Conservation (phyloP, 2,888 invertebrate species). For the Phania funesta region DNA sequence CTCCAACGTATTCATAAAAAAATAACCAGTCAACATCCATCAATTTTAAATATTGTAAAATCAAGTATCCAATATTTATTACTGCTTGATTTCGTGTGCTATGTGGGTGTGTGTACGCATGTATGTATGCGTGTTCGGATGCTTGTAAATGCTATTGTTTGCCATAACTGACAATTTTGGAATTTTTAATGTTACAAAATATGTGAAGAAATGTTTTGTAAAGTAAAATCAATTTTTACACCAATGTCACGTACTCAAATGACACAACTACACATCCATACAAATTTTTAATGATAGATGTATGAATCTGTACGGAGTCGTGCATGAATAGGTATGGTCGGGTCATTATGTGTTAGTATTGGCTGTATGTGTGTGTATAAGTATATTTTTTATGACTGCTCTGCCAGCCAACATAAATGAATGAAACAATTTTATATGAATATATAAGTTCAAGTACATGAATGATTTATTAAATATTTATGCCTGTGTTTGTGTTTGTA, state of each 20-base stretch:
- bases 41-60: slow-evolving; percentile 41
- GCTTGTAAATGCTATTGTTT: slow-evolving; percentile 14
- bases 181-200: slow-evolving; percentile 29
- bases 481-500: not conserved
- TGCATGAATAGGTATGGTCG: not conserved
- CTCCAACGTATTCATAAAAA: not conserved
- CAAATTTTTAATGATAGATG: not conserved
- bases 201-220: slow-evolving; percentile 35
- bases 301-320: not conserved
- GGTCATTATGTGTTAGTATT: not conserved
- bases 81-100: not conserved
- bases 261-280: slow-evolving; percentile 7
- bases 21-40: slow-evolving; percentile 39
- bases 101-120: not conserved
- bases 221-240: slow-evolving; percentile 54
- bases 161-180: slow-evolving; percentile 19
- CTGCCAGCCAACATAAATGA: slow-evolving; percentile 50
- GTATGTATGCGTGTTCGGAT: not conserved
- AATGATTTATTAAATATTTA: not conserved
- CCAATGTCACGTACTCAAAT: slow-evolving; percentile 54
- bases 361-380: not conserved
- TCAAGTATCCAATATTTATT: slow-evolving; percentile 45
- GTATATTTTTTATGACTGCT: slow-evolving; percentile 47
- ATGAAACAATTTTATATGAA: slow-evolving; percentile 29
- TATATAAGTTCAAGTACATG: not conserved